Evolutionary conservation across 2,888 invertebrate species (phyloP).

Genomic region (Aphelenchoides bicaudatus): DNA sequence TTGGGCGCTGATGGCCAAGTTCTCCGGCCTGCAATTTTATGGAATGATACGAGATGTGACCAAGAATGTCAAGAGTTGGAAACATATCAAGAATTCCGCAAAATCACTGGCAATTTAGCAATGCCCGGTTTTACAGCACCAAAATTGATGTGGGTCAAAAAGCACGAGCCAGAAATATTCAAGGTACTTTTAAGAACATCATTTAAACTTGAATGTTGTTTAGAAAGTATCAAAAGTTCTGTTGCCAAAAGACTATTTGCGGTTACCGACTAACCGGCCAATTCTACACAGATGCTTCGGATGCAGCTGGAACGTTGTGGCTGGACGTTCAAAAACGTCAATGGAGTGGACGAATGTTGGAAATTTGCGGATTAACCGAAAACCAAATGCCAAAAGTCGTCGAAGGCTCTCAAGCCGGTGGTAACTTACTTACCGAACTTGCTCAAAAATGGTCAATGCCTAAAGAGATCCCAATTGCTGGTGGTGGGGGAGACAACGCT

Average conservation of each 20-base stretch:
- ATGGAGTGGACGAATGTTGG: slow-evolving; percentile 17
- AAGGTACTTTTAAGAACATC: neutral
- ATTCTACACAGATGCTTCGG: slow-evolving; percentile 18
- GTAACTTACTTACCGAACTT: neutral
- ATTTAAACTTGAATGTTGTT: neutral
- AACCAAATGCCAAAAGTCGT: slow-evolving; percentile 20
- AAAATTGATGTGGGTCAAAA: slow-evolving; percentile 23
- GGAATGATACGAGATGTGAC: slow-evolving; percentile 24
- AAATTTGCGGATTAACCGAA: slow-evolving; percentile 6
- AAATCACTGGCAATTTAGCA: slow-evolving; percentile 33
- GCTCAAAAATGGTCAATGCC: slow-evolving; percentile 2
- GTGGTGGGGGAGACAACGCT: slow-evolving; percentile 27
- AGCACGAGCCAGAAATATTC: slow-evolving; percentile 23
- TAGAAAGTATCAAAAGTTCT: slow-evolving; percentile 22
- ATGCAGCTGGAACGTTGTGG: slow-evolving; percentile 26
- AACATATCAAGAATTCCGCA: slow-evolving; percentile 15
- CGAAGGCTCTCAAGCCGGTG: slow-evolving; percentile 20
- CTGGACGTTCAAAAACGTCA: slow-evolving; percentile 17
- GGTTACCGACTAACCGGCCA: slow-evolving; percentile 23
- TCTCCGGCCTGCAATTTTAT: slow-evolving; percentile 30
- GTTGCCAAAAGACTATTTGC: slow-evolving; percentile 26
- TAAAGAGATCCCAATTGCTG: neutral
- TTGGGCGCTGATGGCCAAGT: slow-evolving; percentile 22
- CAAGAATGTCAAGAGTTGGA: slow-evolving; percentile 5
- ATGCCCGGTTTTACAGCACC: slow-evolving; percentile 21